phyloP scores from a whole-genome alignment of 2,113 vertebrate genomes.

The Calyptommatus sinebrachiatus region DNA sequence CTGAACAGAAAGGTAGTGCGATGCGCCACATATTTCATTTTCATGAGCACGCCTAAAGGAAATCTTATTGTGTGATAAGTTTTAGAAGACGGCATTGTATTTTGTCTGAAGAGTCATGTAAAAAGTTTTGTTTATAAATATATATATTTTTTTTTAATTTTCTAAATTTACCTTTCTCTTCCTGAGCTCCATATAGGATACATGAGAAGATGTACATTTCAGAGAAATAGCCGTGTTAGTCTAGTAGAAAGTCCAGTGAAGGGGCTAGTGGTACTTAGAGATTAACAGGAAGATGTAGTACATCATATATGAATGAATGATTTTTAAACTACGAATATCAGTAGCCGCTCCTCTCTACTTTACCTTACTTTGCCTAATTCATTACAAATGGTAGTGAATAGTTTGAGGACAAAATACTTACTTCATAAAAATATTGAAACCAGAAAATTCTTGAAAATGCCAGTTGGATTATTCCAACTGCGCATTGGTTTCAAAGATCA shows the following conservation, averaged over 20 bases:
- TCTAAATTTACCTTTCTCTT: no score
- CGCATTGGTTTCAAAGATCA: conserved; percentile 58
- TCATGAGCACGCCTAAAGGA: neutral
- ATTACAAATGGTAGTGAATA: neutral
- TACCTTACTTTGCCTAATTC: neutral
- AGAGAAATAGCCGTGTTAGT: no score
- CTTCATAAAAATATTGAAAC: neutral
- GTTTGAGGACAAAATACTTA: neutral
- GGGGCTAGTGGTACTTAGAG: no score
- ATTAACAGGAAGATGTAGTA: no score
- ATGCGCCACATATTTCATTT: neutral
- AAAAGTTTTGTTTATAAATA: no score
- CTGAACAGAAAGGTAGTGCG: no score
- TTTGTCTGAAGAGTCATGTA: no score
- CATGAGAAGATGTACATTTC: no score
- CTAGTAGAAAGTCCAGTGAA: no score
- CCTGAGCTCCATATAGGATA: no score
- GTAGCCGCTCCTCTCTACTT: neutral
- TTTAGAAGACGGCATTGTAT: neutral
- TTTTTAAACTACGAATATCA: neutral
- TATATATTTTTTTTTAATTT: no score
- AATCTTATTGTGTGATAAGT: neutral
- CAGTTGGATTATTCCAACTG: conserved; percentile 31
- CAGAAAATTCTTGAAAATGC: neutral
- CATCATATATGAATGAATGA: neutral